Conservation (phyloP, 2,113 vertebrate genomes). For the Vulpes ferrilata region DNA sequence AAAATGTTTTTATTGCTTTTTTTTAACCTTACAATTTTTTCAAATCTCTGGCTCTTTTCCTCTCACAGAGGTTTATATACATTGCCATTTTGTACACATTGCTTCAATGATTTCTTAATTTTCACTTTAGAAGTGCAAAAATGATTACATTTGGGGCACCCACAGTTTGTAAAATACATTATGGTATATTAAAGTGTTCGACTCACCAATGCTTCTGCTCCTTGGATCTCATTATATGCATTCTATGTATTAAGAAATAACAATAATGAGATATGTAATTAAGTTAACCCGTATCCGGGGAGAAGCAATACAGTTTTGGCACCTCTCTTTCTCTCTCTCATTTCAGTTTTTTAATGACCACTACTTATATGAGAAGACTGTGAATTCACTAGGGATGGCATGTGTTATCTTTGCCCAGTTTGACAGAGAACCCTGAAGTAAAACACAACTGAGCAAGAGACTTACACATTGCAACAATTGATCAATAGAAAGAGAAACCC, state of each 20-base stretch:
- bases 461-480: neutral
- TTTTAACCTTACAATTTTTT: neutral
- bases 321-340: neutral
- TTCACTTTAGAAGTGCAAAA: conserved; percentile 15
- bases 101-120: conserved; percentile 3
- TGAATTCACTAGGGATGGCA: neutral
- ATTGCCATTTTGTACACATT: neutral
- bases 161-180: neutral
- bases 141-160: neutral
- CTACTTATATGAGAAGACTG: neutral
- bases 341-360: conserved; percentile 20
- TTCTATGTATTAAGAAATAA: neutral
- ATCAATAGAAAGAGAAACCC: neutral
- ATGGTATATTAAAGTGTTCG: neutral
- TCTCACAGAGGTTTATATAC: neutral
- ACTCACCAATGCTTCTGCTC: neutral
- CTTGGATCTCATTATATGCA: neutral
- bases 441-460: neutral
- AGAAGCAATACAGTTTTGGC: neutral
- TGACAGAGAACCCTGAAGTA: neutral
- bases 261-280: conserved; percentile 34
- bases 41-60: neutral
- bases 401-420: neutral
- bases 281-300: neutral
- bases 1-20: conserved; percentile 11